These are phyloP conservation scores for Nannobrachium achirus DNA, from an alignment of 2,113 vertebrate species.

Conservation along the genomic window DNA sequence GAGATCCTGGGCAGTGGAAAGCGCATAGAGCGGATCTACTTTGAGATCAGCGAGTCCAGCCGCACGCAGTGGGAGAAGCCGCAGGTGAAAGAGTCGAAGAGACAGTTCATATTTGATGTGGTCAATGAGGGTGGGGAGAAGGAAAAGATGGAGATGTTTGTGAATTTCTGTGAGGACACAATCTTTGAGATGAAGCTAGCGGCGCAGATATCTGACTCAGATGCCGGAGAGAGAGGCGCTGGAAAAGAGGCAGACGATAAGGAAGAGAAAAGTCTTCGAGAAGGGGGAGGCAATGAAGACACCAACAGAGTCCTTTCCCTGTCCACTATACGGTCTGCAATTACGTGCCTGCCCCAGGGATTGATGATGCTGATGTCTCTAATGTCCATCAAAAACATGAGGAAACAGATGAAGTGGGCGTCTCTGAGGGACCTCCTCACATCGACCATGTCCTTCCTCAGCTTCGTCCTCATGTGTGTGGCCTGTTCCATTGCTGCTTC, in stretches of 20 bases:
- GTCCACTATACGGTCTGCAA: slow-evolving; percentile 70
- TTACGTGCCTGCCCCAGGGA: slow-evolving; percentile 80
- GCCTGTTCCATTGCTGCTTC: slow-evolving; percentile 76
- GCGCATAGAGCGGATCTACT: slow-evolving; percentile 94
- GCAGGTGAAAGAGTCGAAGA: slow-evolving; percentile 96
- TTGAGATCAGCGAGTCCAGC: slow-evolving; percentile 95
- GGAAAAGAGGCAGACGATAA: slow-evolving; percentile 81
- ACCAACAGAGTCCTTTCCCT: slow-evolving; percentile 79
- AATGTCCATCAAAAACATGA: slow-evolving; percentile 87
- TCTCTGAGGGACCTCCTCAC: slow-evolving; percentile 83
- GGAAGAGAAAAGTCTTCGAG: slow-evolving; percentile 54
- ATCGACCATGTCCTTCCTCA: slow-evolving; percentile 77
- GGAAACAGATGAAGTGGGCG: slow-evolving; percentile 87
- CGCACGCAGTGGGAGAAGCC: slow-evolving; percentile 97
- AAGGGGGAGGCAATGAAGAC: slow-evolving; percentile 61
- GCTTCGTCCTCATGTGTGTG: slow-evolving; percentile 75
- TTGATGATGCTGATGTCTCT: slow-evolving; percentile 79
- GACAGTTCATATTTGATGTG: slow-evolving; percentile 96
- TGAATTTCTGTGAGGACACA: slow-evolving; percentile 97
- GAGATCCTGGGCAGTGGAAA: slow-evolving; percentile 95
- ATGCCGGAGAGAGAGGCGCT: slow-evolving; percentile 77
- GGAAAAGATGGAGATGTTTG: slow-evolving; percentile 97
- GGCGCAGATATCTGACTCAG: slow-evolving; percentile 87
- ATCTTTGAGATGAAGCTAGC: slow-evolving; percentile 98
- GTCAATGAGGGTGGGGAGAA: slow-evolving; percentile 94